Percentiles rank a stretch among this genome's conserved stretches.
Conservation (phyloP, 2,888 invertebrate genomes). For the Limnephilus lunatus region DNA sequence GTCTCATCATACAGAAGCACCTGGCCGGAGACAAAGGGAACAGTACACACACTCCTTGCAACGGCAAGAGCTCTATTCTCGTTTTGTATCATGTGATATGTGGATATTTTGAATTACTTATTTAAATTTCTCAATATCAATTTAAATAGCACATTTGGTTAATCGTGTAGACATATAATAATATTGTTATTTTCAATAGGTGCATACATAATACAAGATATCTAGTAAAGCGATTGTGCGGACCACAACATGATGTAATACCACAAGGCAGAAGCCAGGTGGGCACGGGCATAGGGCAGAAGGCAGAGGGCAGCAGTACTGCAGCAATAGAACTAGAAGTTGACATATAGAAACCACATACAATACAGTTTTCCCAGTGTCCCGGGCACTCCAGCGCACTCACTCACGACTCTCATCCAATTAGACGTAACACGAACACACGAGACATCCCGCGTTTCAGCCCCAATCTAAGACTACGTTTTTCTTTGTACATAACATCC, state of each 20-base stretch:
- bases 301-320: neutral
- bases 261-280: neutral
- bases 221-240: slow-evolving; percentile 62
- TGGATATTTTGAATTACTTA: slow-evolving; percentile 56
- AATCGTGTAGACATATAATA: slow-evolving; percentile 52
- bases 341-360: neutral
- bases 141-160: slow-evolving; percentile 55
- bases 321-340: neutral
- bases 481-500: slow-evolving; percentile 79
- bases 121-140: slow-evolving; percentile 36
- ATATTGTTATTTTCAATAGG: slow-evolving; percentile 44
- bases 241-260: slow-evolving; percentile 46
- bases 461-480: slow-evolving; percentile 67
- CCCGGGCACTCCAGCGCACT: neutral
- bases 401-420: neutral
- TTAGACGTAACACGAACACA: neutral
- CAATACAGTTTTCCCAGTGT: neutral
- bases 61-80: no score
- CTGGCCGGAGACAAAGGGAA: neutral
- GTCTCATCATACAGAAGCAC: neutral
- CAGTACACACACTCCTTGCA: neutral
- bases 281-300: neutral
- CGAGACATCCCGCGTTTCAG: slow-evolving; percentile 20
- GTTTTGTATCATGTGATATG: slow-evolving; percentile 61
- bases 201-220: slow-evolving; percentile 47